Evolutionary conservation across 2,888 invertebrate species (phyloP).

Genomic region (Drosophila macrospina): DNA sequence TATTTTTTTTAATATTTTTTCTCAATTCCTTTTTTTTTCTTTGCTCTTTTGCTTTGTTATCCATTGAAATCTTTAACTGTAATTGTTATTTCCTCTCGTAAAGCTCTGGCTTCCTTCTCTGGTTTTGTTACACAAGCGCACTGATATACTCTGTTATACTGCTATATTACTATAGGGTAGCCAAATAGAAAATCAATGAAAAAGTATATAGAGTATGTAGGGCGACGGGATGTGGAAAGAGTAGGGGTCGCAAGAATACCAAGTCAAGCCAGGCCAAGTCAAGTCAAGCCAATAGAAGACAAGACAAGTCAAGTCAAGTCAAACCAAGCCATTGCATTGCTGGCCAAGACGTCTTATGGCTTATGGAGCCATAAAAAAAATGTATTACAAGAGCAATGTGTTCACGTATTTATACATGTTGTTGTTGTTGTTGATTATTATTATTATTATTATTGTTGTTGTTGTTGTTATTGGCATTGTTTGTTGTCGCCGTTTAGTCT

Average conservation of each 20-base stretch:
- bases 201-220: slow-evolving; percentile 22
- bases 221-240: not conserved
- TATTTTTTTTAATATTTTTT: too few species aligned
- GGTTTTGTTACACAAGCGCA: not conserved
- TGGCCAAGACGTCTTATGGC: slow-evolving; percentile 53
- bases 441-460: slow-evolving; percentile 5
- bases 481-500: slow-evolving; percentile 44
- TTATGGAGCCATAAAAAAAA: slow-evolving; percentile 56
- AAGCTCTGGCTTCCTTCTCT: too few species aligned
- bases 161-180: slow-evolving; percentile 23
- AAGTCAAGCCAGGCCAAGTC: slow-evolving; percentile 9
- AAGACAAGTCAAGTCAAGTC: not conserved
- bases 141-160: slow-evolving; percentile 5
- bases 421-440: slow-evolving; percentile 7
- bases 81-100: not conserved
- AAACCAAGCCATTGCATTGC: slow-evolving; percentile 14
- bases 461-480: slow-evolving; percentile 13
- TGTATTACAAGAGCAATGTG: slow-evolving; percentile 54
- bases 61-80: too few species aligned
- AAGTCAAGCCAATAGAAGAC: slow-evolving; percentile 7
- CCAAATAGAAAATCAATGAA: slow-evolving; percentile 53
- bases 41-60: too few species aligned
- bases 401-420: slow-evolving; percentile 27
- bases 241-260: not conserved
- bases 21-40: too few species aligned